Percentiles rank a stretch among this genome's conserved stretches.
Evolutionary conservation across 2,797 vertebrate species (phyloP).

Genomic region (Anolis apletophallus): DNA sequence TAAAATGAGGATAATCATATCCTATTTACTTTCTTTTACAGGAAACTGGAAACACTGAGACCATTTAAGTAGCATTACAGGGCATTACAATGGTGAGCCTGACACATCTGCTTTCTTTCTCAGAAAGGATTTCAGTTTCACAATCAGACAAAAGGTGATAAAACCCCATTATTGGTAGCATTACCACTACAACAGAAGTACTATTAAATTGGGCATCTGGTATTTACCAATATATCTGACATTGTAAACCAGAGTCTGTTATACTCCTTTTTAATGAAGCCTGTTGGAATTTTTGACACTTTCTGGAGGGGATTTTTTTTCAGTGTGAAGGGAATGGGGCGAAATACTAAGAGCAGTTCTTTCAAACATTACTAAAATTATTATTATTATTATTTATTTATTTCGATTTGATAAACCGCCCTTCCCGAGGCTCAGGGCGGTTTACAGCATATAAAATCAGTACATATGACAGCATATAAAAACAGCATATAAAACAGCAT

Average conservation of each 20-base stretch:
- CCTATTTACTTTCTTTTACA: background rate
- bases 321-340: background rate
- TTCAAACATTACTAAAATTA: background rate
- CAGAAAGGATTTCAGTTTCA: conserved; percentile 12
- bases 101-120: background rate
- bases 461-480: too few relatives aligned
- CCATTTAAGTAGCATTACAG: conserved; percentile 2
- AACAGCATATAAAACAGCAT: too few relatives aligned
- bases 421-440: too few relatives aligned
- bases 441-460: too few relatives aligned
- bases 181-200: conserved; percentile 7
- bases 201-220: conserved; percentile 26
- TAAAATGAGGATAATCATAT: background rate
- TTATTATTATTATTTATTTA: too few relatives aligned
- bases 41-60: background rate
- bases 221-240: conserved; percentile 25
- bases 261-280: conserved; percentile 3
- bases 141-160: conserved; percentile 26
- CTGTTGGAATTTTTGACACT: conserved; percentile 5
- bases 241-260: conserved; percentile 9
- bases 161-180: conserved; percentile 13
- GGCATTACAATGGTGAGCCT: background rate
- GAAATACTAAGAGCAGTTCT: background rate
- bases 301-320: conserved; percentile 13
- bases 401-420: too few relatives aligned